Conservation (phyloP, 2,888 invertebrate genomes). For the Scaptodrosophila latifasciaeformis region DNA sequence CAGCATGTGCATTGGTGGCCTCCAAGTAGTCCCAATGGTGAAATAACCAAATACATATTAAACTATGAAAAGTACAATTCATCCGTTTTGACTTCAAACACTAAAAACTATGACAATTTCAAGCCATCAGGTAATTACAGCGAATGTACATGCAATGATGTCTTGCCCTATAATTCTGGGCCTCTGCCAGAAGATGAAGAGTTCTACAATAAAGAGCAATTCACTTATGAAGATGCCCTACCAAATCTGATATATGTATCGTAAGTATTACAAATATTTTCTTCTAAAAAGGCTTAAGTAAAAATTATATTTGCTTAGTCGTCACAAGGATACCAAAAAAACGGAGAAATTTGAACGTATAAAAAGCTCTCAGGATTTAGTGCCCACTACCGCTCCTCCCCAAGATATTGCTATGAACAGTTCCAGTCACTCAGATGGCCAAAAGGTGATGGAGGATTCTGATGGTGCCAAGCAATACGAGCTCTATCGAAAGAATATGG, state of each 20-base stretch:
- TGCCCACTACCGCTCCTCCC: background rate
- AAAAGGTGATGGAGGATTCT: background rate
- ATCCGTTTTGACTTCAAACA: slow-evolving; percentile 9
- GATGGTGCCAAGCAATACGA: slow-evolving; percentile 29
- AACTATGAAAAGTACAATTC: slow-evolving; percentile 40
- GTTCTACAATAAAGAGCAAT: slow-evolving; percentile 59
- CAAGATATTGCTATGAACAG: background rate
- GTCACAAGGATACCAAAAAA: slow-evolving; percentile 11
- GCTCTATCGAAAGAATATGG: slow-evolving; percentile 17
- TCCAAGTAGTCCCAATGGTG: slow-evolving; percentile 64
- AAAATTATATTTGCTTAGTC: slow-evolving; percentile 16
- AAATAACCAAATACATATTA: slow-evolving; percentile 60
- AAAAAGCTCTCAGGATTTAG: slow-evolving; percentile 26
- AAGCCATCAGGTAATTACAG: slow-evolving; percentile 1
- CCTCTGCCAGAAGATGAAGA: slow-evolving; percentile 62
- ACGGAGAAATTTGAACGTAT: slow-evolving; percentile 42
- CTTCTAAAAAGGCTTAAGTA: background rate
- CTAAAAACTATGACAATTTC: slow-evolving; percentile 34
- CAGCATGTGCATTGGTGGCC: slow-evolving; percentile 72
- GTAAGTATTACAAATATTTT: slow-evolving; percentile 41
- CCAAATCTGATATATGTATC: slow-evolving; percentile 65
- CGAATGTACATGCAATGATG: slow-evolving; percentile 42
- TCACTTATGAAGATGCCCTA: slow-evolving; percentile 55
- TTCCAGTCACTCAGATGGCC: no score
- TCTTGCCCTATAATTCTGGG: slow-evolving; percentile 45